Base-by-base conservation (phyloP, 2,888 invertebrate genomes). In the Drosophila prolongata region DNA sequence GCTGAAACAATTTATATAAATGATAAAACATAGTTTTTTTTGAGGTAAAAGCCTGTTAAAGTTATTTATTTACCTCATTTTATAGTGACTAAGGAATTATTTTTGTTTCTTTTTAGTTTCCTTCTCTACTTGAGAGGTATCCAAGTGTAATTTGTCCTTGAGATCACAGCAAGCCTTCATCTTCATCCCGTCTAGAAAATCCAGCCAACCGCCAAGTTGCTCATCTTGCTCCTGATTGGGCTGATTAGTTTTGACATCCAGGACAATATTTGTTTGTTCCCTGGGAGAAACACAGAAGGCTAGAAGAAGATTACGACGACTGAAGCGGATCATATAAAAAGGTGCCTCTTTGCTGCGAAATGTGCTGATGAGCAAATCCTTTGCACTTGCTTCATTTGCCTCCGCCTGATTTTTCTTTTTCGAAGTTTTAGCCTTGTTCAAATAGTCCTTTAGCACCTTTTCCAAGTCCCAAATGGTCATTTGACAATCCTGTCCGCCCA, bases 401-500 rank as follows among this genome's bases (percentile, higher is more conserved):
- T 5, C n/a, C 8, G 8, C 9, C 6, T 27, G 13, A 2, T 24
- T 34, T 2, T 11, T 40, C 11, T 5, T 38, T 27, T 13, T 34
- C 0, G 5, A 10, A 3, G 43, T 1, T 13, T 30, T 71, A 8
- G 40, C 1, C 47, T 11, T 34, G 1, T 6, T 16, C 10, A 60
- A 35, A 13, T 69, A 67, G 6, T 67, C 44, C n/a, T 60, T 30
- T 0, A 71, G 6, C 0, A 81, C n/a, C 3, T 30, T 46, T 1
- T 74, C 70, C 61, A 84, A 86, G 38, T 84, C 75, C 87, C 87
- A 84, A 1, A 80, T 13, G 3, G 54, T 56, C 46, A 84, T 5
- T 27, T 38, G 62, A 1, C 73, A 72, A 11, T 88, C 89, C 13
- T 75, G 55, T 0, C 71, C 72, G 3, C 78, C 78, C 0, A 70